A percentile compares a stretch with the other conserved stretches of the same genome.
Evolutionary conservation across 1,140 invertebrate genomes (phyloP).

Genomic region (Antheraea mylitta): DNA sequence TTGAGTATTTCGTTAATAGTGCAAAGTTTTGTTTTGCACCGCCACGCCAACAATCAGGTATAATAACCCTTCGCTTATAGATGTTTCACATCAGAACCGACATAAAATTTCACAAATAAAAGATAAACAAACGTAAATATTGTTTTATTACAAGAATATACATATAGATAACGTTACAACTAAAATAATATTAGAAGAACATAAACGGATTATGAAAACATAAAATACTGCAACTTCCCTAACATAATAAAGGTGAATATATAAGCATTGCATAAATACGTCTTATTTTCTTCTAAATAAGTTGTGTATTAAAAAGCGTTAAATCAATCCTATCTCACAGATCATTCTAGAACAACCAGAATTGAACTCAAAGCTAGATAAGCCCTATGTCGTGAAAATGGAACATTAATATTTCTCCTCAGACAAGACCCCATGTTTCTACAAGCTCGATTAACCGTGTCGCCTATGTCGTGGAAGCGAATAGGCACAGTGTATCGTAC

Average conservation of each 20-base stretch:
- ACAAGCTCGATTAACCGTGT: slow-evolving; percentile 32
- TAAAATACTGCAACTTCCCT: background rate
- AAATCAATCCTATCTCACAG: slow-evolving; percentile 13
- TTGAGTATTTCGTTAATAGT: too few species aligned
- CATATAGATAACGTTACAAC: background rate
- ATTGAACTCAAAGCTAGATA: slow-evolving; percentile 64
- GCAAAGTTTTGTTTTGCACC: too few species aligned
- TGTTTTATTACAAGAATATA: slow-evolving; percentile 19
- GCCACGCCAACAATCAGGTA: too few species aligned
- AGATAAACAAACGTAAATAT: slow-evolving; percentile 9
- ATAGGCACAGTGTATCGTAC: slow-evolving; percentile 31
- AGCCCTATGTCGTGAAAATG: slow-evolving; percentile 49
- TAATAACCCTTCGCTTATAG: too few species aligned
- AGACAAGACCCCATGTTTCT: slow-evolving; percentile 44
- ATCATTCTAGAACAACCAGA: slow-evolving; percentile 59
- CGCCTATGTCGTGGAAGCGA: slow-evolving; percentile 33
- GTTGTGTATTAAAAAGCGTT: background rate
- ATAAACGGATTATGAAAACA: background rate
- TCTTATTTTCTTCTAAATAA: background rate
- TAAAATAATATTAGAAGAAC: background rate
- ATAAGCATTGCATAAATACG: slow-evolving; percentile 8
- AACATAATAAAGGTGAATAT: background rate
- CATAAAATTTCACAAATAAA: slow-evolving; percentile 16
- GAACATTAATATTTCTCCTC: slow-evolving; percentile 41
- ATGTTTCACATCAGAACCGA: too few species aligned